Evolutionary conservation across 2,888 invertebrate genomes (phyloP).

Genomic region (Lasioglossum pauxillum): DNA sequence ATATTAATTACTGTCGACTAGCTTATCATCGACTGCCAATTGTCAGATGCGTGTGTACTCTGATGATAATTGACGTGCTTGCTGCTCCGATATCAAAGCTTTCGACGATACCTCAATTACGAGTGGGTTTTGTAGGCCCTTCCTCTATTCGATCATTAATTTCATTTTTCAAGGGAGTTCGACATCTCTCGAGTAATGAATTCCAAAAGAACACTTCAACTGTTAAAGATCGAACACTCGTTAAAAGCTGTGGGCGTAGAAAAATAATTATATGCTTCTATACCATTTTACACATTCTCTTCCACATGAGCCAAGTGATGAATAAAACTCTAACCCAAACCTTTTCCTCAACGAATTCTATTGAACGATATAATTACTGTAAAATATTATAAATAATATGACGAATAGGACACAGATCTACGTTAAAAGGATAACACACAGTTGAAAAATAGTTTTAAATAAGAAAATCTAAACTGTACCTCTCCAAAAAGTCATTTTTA

Average conservation of each 20-base stretch:
- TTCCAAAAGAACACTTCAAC: neutral
- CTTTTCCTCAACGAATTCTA: neutral
- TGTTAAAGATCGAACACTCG: neutral
- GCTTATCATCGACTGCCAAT: slow-evolving; percentile 13
- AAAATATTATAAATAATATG: neutral
- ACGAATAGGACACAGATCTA: neutral
- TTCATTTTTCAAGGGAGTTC: neutral
- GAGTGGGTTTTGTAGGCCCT: neutral
- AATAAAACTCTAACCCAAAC: neutral
- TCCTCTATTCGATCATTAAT: neutral
- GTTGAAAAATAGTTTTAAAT: neutral
- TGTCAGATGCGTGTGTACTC: slow-evolving; percentile 3
- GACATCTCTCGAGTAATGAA: neutral
- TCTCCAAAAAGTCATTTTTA: neutral
- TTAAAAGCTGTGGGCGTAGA: neutral
- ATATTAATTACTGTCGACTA: slow-evolving; percentile 17
- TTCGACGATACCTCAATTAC: neutral
- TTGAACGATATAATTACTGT: neutral
- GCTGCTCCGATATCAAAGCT: neutral
- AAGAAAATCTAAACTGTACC: neutral
- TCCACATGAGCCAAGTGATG: neutral
- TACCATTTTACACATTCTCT: neutral
- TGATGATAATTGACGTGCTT: neutral
- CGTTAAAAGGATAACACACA: neutral
- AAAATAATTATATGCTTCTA: neutral